These are phyloP conservation scores for Galleria mellonella DNA, from an alignment of 1,140 invertebrate genomes.

Conservation along the genomic window DNA sequence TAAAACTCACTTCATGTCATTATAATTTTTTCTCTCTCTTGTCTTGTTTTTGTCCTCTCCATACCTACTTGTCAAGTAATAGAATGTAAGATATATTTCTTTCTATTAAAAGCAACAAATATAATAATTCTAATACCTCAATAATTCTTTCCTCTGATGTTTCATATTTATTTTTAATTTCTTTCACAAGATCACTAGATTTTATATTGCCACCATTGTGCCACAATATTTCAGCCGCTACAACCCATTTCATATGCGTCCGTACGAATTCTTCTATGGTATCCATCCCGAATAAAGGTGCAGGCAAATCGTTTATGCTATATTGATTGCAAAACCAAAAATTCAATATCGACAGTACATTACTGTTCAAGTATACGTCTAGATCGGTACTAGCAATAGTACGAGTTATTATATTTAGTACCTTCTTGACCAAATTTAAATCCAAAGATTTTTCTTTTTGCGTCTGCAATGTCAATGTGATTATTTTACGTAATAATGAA, in stretches of 20 bases:
- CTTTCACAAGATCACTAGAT: constrained; percentile 28
- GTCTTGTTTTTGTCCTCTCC: too few species aligned
- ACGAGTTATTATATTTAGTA: constrained; percentile 35
- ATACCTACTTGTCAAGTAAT: too few species aligned
- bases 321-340: constrained; percentile 41
- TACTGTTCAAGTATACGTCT: constrained; percentile 33
- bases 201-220: constrained; percentile 31
- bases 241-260: constrained; percentile 40
- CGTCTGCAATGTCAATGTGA: constrained; percentile 29
- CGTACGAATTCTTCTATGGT: constrained; percentile 25
- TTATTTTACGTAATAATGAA: constrained; percentile 26
- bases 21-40: too few species aligned
- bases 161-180: constrained; percentile 13
- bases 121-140: constrained; percentile 32
- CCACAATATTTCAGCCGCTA: constrained; percentile 47
- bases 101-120: too few species aligned
- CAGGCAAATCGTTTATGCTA: constrained; percentile 34
- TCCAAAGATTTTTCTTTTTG: constrained; percentile 44
- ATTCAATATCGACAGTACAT: constrained; percentile 36
- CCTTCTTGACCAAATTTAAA: constrained; percentile 31
- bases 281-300: constrained; percentile 36
- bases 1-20: too few species aligned
- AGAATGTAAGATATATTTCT: too few species aligned
- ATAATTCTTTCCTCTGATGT: constrained; percentile 25
- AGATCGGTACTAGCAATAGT: constrained; percentile 19